Conservation (phyloP, 2,113 vertebrate species). For the Oncorhynchus kisutch region DNA sequence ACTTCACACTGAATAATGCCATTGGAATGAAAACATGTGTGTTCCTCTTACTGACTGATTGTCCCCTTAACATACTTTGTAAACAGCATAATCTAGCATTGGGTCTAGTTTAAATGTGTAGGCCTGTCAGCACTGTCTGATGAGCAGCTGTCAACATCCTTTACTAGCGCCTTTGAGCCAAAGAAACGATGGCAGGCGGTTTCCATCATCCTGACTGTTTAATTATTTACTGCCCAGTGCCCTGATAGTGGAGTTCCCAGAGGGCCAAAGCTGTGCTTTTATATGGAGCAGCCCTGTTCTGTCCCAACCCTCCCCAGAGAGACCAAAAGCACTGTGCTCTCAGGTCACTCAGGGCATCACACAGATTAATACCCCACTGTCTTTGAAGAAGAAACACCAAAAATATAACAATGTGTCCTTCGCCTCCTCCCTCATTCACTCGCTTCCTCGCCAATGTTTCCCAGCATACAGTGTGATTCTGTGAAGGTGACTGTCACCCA, state of each 20-base stretch:
- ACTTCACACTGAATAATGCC: too few relatives aligned
- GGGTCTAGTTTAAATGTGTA: too few relatives aligned
- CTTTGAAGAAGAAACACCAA: slow-evolving; percentile 10
- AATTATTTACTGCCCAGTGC: slow-evolving; percentile 3
- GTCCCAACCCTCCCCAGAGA: background rate
- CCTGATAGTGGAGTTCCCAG: background rate
- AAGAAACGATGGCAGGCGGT: background rate
- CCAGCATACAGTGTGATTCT: background rate
- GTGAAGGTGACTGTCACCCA: background rate
- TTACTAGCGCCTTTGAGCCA: background rate
- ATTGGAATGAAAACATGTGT: too few relatives aligned
- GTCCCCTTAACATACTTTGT: too few relatives aligned
- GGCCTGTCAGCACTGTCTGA: too few relatives aligned
- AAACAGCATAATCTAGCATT: too few relatives aligned
- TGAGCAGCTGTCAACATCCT: background rate
- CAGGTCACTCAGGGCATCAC: background rate
- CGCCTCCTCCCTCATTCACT: background rate
- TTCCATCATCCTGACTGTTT: slow-evolving; percentile 15
- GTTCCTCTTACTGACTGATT: too few relatives aligned
- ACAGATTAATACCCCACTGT: slow-evolving; percentile 11
- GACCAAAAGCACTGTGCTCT: background rate
- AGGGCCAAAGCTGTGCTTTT: background rate
- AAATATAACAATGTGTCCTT: background rate
- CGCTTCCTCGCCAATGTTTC: background rate
- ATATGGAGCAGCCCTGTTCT: background rate